A percentile compares a stretch with the other conserved stretches of the same genome.
These are phyloP conservation scores for Antheraea mylitta DNA, from an alignment of 1,140 invertebrate genomes.

Conservation along the genomic window DNA sequence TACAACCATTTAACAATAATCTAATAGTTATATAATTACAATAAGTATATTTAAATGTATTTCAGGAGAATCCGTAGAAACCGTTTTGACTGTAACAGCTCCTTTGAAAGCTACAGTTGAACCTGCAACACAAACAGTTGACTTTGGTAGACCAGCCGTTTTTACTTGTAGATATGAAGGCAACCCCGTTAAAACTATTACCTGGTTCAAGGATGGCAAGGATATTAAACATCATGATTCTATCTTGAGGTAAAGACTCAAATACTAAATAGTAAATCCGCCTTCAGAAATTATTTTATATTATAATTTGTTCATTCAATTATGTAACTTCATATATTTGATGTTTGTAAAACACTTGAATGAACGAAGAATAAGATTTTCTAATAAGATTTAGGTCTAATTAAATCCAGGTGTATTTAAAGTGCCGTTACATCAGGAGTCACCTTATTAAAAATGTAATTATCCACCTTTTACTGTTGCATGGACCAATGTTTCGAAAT, in stretches of 20 bases:
- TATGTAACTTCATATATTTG: too few relatives aligned
- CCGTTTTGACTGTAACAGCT: conserved; percentile 94
- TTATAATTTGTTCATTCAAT: too few relatives aligned
- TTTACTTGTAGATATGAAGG: conserved; percentile 95
- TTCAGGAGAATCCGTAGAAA: conserved; percentile 91
- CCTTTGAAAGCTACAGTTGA: conserved; percentile 92
- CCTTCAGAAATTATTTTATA: too few relatives aligned
- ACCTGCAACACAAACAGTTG: conserved; percentile 93
- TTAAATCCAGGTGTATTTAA: too few relatives aligned
- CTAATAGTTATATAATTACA: neutral
- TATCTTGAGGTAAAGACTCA: conserved; percentile 77
- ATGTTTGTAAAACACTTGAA: too few relatives aligned
- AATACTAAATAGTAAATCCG: neutral
- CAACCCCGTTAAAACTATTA: conserved; percentile 92
- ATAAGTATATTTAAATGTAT: neutral
- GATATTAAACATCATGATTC: conserved; percentile 88
- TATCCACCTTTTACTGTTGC: too few relatives aligned
- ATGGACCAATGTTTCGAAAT: too few relatives aligned
- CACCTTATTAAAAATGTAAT: too few relatives aligned
- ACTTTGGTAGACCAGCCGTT: conserved; percentile 93
- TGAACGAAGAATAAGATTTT: too few relatives aligned
- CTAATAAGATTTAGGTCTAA: too few relatives aligned
- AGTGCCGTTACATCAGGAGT: too few relatives aligned
- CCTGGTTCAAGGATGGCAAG: conserved; percentile 96
- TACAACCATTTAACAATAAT: conserved; percentile 1